phyloP scores from a whole-genome alignment of 2,797 vertebrate species.

The Eptatretus atami region DNA sequence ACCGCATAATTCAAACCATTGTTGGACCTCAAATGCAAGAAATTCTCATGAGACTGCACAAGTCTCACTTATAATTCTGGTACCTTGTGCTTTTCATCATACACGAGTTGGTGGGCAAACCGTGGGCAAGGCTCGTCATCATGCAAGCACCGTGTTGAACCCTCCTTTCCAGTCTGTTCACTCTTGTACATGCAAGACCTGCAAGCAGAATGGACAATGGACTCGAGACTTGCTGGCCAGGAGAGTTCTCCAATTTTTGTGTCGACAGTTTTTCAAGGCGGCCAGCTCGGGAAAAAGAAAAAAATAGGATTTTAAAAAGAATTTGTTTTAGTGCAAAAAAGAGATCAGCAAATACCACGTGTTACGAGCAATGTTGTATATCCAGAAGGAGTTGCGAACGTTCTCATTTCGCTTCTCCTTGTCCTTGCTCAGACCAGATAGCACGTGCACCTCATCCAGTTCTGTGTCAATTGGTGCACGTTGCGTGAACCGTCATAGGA shows the following conservation, averaged over 20 bases:
- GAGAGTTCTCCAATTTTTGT: not conserved
- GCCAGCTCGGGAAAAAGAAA: not conserved
- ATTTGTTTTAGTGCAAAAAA: too few relatives aligned
- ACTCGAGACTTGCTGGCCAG: slow-evolving; percentile 7
- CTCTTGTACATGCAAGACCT: slow-evolving; percentile 76
- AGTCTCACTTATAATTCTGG: too few relatives aligned
- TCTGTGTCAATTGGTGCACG: slow-evolving; percentile 93
- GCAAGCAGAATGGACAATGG: slow-evolving; percentile 14
- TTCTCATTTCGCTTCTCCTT: slow-evolving; percentile 95
- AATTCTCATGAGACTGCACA: too few relatives aligned
- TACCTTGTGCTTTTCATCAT: slow-evolving; percentile 93
- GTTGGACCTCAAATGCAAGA: too few relatives aligned
- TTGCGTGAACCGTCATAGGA: slow-evolving; percentile 96
- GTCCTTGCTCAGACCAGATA: slow-evolving; percentile 94
- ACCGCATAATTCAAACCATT: too few relatives aligned
- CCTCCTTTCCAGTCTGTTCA: slow-evolving; percentile 85
- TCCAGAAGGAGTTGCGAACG: slow-evolving; percentile 97
- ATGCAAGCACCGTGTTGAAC: slow-evolving; percentile 49
- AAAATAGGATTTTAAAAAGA: too few relatives aligned
- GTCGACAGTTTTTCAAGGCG: not conserved
- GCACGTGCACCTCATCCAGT: slow-evolving; percentile 83
- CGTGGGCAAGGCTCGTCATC: slow-evolving; percentile 92
- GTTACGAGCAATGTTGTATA: slow-evolving; percentile 91
- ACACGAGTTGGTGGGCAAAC: slow-evolving; percentile 90
- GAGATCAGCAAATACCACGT: slow-evolving; percentile 32